Base-by-base conservation (phyloP, 2,113 vertebrate genomes). In the Tenrec ecaudatus region DNA sequence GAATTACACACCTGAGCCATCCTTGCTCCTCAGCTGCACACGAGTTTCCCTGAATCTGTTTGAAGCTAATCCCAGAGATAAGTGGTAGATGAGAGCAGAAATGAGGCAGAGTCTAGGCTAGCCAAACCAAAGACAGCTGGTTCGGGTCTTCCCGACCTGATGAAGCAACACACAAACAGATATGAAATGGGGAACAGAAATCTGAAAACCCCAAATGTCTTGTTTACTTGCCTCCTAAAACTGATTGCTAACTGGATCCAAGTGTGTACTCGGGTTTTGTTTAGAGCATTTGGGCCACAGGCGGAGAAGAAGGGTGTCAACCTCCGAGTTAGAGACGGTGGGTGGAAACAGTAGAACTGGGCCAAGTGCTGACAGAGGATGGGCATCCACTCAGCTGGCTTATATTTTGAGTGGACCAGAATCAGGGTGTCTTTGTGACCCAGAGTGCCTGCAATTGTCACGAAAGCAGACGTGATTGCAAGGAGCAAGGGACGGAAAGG, bases 191-290 rank as follows among this genome's bases (percentile, higher is more conserved):
- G 58, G n/a, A 15, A 20, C 3, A 73, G 73, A 87, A 92, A 92
- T 8, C 79, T 58, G 36, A 73, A 86, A 94, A 86, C 93, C 95
- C 92, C 75, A 95, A 87, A 87, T 92, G 92, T 89, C 86, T 89
- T 92, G 79, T 88, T 95, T 93, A 87, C 89, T 90, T 93, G 79
- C 86, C 58, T 89, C 53, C 87, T 62, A 47, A 40, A 84, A 20
- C 66, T 86, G 71, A 92, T 29, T 57, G 84, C 77, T 92, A 96
- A 91, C 69, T 14, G 79, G 71, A 43, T 82, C 62, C 94, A 92
- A 66, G 83, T 92, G 89, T 81, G 66, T 8, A 23, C 57, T 90
- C 80, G 86, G 75, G 31, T 91, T 92, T 92, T 77, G 47, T 94
- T 92, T 47, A 64, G 89, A 82, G 89, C 1, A 57, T 82, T 36